Evolutionary conservation across 2,113 vertebrate genomes (phyloP).

Genomic region (Hiodon alosoides): DNA sequence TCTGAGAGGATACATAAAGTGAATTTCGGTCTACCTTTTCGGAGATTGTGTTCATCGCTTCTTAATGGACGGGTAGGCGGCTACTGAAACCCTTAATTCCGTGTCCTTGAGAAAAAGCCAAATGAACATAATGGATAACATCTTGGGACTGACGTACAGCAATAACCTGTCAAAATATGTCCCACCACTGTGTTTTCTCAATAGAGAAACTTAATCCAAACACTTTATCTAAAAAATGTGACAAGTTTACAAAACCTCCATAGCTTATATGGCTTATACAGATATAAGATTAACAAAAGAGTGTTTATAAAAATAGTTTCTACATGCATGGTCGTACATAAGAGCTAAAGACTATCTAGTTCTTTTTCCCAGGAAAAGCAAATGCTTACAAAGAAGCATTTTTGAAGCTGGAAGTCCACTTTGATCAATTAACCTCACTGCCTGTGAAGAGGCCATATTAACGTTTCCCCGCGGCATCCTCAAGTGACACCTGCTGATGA

Average conservation of each 20-base stretch:
- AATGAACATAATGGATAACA: background rate
- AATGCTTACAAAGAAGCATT: background rate
- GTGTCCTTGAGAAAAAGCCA: background rate
- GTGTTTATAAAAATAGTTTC: no score
- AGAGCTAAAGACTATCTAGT: no score
- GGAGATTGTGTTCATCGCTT: background rate
- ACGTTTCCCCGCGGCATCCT: background rate
- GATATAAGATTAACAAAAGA: no score
- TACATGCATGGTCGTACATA: no score
- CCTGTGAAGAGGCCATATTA: background rate
- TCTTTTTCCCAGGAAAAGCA: background rate
- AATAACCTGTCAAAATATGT: no score
- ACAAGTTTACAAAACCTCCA: no score
- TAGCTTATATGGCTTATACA: no score
- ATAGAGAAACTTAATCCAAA: no score
- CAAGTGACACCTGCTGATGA: background rate
- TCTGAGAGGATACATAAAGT: background rate
- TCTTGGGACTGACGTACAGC: no score
- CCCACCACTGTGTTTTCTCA: no score
- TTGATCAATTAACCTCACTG: constrained; percentile 9
- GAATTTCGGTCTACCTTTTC: background rate
- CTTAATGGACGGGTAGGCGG: background rate
- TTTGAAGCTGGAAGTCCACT: constrained; percentile 8
- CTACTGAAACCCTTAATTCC: no score
- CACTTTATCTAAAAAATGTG: no score